Evolutionary conservation across 1,140 invertebrate species (phyloP), one percentile per base, ranked within the genome.

Genomic region (Drosophila lini): DNA sequence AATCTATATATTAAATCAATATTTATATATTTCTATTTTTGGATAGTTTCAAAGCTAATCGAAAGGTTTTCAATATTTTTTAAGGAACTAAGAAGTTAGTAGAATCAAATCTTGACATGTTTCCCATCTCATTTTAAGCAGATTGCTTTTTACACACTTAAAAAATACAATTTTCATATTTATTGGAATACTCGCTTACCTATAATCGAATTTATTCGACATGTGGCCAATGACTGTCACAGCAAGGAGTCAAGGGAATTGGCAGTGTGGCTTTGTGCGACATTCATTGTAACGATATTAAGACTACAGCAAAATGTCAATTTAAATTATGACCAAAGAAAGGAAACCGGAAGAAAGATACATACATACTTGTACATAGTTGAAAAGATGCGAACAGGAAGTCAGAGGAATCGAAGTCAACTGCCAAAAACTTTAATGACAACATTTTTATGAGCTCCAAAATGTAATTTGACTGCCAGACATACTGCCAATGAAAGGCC

Each of bases 361-460:
- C 25, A 28, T 28, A 28, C 50, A 15, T 38, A 10, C 31, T 34
- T 10, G n/a, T 8, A 38, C 4, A 32, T 11, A 44, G 11, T 42
- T 25, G 28, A 9, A 4, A 41, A 13, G 4, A 32, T 48, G 5
- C 25, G 7, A 16, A 32, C 16, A 7, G 19, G 11, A 28, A 41
- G 22, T 13, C 32, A 58, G 65, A 32, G 34, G 45, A 79, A 78
- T 65, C 69, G 57, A 71, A 85, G 65, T 68, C 70, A 86, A 67
- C 65, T 88, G 76, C 70, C 83, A 86, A 76, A 77, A 86, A 83
- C 80, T 80, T 88, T 73, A 80, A 88, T 82, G 74, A 69, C 61
- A 74, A 88, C 55, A 40, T 78, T 84, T 86, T 71, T 76, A 78
- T 79, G 65, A 69, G 82, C 62, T 76, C 32, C 13, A 71, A 78